Evolutionary conservation across 2,113 vertebrate genomes (phyloP), one percentile per base, ranked within the genome.

Genomic region (Empidonax alnorum): DNA sequence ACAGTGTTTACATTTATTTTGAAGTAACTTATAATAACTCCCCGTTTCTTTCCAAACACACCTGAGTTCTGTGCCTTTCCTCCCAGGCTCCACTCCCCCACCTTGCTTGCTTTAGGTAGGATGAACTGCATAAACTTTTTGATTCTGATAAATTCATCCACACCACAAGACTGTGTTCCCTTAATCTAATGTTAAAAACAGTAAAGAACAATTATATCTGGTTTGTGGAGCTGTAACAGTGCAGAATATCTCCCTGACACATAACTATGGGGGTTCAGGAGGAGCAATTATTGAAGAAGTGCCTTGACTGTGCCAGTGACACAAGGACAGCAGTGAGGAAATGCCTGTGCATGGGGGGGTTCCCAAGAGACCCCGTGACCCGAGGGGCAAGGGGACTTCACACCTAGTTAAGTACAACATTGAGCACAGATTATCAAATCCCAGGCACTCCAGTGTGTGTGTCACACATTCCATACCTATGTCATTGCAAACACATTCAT

Each of bases 121-220:
- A 58, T 73, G 69, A 94, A 41, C 74, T n/a, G 65, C 7, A 68
- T 25, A 42, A 20, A 47, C 31, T 71, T 75, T 86, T 42, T 53
- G 65, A 74, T 69, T 78, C 66, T 68, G 66, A 56, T 50, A 72
- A 93, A 94, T 73, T 87, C 58, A 65, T 37, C 68, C 76, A 35
- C 39, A 68, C 37, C 76, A 86, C 30, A 31, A 86, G 76, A 90
- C 35, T 58, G n/a, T 46, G 69, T 90, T 89, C 72, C 52, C 53
- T 94, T 94, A 77, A 73, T 76, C 65, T 77, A 81, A 65, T 39
- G 47, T 65, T 92, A 96, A 83, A 56, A 83, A 72, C 44, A 81
- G 55, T 90, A 87, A 92, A 81, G 73, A 86, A 84, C 52, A 89
- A 92, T 95, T 90, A 66, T 62, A 81, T 59, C 80, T 56, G 39